Conservation (phyloP, 1,140 invertebrate species). For the Calephelis nemesis region DNA sequence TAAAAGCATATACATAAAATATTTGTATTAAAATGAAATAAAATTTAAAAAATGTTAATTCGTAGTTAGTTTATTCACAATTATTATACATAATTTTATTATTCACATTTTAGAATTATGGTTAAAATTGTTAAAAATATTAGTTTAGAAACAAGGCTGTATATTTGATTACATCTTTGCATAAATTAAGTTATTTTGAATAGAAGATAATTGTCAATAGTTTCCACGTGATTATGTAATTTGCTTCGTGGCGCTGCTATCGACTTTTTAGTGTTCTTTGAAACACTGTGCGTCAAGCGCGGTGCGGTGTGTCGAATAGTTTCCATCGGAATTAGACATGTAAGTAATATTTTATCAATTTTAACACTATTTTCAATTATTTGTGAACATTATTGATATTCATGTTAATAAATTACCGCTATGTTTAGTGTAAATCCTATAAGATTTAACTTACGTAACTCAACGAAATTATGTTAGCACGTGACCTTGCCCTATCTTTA, state of each 20-base stretch:
- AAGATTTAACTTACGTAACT: slow-evolving; percentile 68
- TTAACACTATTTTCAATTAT: background rate
- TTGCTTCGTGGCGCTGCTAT: slow-evolving; percentile 61
- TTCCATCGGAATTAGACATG: slow-evolving; percentile 72
- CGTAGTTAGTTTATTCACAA: no score
- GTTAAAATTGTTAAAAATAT: no score
- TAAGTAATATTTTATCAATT: slow-evolving; percentile 45
- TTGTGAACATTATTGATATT: slow-evolving; percentile 3
- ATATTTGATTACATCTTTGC: no score
- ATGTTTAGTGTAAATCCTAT: background rate
- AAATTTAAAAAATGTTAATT: no score
- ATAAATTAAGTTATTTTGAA: background rate
- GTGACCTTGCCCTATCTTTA: slow-evolving; percentile 68
- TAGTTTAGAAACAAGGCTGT: no score
- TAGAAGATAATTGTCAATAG: slow-evolving; percentile 34
- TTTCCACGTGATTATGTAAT: slow-evolving; percentile 70
- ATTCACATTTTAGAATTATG: no score
- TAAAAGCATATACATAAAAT: no score
- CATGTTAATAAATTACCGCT: background rate
- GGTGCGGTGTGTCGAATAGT: slow-evolving; percentile 63
- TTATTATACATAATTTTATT: no score
- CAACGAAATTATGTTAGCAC: slow-evolving; percentile 70
- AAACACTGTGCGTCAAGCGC: slow-evolving; percentile 68
- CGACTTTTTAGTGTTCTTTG: slow-evolving; percentile 60
- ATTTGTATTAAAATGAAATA: no score